A percentile compares a stretch with the other conserved stretches of the same genome.
phyloP scores from a whole-genome alignment of 53 echinoderm and acorn worm species.

The Crossaster papposus region DNA sequence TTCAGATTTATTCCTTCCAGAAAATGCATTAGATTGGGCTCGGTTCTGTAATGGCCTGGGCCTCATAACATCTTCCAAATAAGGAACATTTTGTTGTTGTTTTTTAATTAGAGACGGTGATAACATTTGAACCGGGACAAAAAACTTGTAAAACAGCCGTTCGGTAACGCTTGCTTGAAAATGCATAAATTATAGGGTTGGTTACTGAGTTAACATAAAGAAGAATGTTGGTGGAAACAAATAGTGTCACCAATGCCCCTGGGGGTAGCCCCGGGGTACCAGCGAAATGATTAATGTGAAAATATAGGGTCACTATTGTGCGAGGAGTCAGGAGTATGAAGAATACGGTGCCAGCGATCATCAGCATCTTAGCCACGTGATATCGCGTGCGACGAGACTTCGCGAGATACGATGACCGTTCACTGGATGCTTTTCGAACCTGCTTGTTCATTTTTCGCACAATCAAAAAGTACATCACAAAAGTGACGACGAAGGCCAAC shows the following conservation, averaged over 20 bases:
- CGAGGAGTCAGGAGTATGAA: constrained; percentile 39
- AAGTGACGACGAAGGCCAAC: neutral
- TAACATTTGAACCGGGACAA: neutral
- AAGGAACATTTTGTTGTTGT: too few relatives aligned
- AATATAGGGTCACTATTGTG: neutral
- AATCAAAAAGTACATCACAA: constrained; percentile 28
- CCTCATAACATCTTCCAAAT: too few relatives aligned
- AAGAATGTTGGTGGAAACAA: neutral
- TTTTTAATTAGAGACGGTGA: neutral
- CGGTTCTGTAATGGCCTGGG: too few relatives aligned
- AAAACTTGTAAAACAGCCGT: constrained; percentile 11
- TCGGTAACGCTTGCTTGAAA: constrained; percentile 45
- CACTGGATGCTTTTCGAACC: neutral
- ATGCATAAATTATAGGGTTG: constrained; percentile 51
- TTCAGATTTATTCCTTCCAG: too few relatives aligned
- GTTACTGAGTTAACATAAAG: constrained; percentile 28
- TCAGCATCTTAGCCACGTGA: constrained; percentile 50
- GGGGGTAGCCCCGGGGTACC: constrained; percentile 8
- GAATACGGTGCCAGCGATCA: constrained; percentile 38
- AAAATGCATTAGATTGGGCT: too few relatives aligned
- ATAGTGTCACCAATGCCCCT: neutral
- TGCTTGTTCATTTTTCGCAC: constrained; percentile 9
- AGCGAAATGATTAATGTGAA: neutral
- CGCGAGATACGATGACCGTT: neutral
- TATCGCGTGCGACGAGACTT: constrained; percentile 21